Base-by-base conservation (phyloP, 1,140 invertebrate genomes). In the Dinoponera quadriceps region DNA sequence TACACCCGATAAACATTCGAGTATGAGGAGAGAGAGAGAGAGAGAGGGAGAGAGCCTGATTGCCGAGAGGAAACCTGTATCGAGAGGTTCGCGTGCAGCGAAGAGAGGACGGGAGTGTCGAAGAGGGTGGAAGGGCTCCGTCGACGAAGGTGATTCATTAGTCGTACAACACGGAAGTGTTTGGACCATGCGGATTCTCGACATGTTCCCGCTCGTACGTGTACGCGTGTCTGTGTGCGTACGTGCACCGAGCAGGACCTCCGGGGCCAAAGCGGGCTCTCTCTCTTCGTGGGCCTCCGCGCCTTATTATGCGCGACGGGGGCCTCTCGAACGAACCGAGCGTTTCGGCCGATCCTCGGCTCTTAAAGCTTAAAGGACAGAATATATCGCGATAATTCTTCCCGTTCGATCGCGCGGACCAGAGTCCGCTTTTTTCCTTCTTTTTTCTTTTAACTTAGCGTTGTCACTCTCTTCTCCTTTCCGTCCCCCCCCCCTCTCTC, bases 141-240 rank as follows among this genome's bases (percentile, higher is more conserved):
- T 59, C 73, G 75, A 90, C 90, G 90, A 92, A 93, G 92, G 91
- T 92, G 91, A 94, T 94, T 94, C 93, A 94, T 94, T 94, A 94
- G 92, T 92, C 90, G 90, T 93, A 94, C 92, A 94, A 94, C 92
- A 92, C 93, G 93, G 93, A 94, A 94, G 93, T 92, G 91, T 90
- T 90, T 85, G 75, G 74, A 90, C 81, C 84, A 89, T 85, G 85
- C 85, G 87, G 83, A 86, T 83, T 83, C 84, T 78, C 85, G 29
- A 68, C 85, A 82, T 88, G 83, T 84, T 72, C 83, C 72, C 71
- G 69, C 13, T 22, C 20, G 33, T 66, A 33, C 48, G 20, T 55
- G 77, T 38, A 29, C 27, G 48, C 18, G 55, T 22, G 65, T 48
- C 48, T 55, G 68, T 59, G 27, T 51, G 63, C 57, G 55, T 68